phyloP scores from a whole-genome alignment of 2,797 vertebrate species.

The Acipenser oxyrinchus region DNA sequence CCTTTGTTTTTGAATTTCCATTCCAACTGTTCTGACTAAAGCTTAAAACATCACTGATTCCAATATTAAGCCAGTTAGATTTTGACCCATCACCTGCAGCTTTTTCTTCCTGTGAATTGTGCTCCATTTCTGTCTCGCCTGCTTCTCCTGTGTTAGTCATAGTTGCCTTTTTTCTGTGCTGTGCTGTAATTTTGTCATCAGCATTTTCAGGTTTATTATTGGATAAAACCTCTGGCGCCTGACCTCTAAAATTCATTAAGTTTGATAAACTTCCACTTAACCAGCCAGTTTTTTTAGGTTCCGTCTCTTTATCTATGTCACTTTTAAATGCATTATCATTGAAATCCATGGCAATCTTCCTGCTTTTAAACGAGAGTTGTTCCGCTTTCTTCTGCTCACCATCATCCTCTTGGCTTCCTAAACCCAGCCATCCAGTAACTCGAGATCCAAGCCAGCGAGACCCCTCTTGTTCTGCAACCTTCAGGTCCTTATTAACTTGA shows the following conservation, averaged over 20 bases:
- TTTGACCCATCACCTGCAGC: slow-evolving; percentile 10
- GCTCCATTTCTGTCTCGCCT: slow-evolving; percentile 22
- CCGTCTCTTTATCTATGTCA: slow-evolving; percentile 31
- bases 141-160: slow-evolving; percentile 26
- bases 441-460: slow-evolving; percentile 54
- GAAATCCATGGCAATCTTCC: slow-evolving; percentile 55
- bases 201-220: slow-evolving; percentile 1
- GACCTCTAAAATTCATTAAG: slow-evolving; percentile 55
- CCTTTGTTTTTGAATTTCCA: slow-evolving; percentile 13
- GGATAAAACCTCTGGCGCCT: slow-evolving; percentile 28
- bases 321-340: slow-evolving; percentile 36
- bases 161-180: neutral
- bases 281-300: slow-evolving; percentile 54
- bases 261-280: slow-evolving; percentile 57
- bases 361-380: slow-evolving; percentile 51
- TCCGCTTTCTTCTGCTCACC: slow-evolving; percentile 32
- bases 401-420: slow-evolving; percentile 34
- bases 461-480: slow-evolving; percentile 37
- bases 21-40: slow-evolving; percentile 33
- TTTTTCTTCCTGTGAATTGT: slow-evolving; percentile 23
- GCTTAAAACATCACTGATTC: slow-evolving; percentile 56
- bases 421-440: slow-evolving; percentile 61
- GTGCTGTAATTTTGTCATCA: neutral
- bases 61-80: slow-evolving; percentile 62
- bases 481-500: slow-evolving; percentile 13